Percentiles rank a stretch among this genome's conserved stretches.
Evolutionary conservation across 2,888 invertebrate species (phyloP).

Genomic region (Cheilosia pagana): DNA sequence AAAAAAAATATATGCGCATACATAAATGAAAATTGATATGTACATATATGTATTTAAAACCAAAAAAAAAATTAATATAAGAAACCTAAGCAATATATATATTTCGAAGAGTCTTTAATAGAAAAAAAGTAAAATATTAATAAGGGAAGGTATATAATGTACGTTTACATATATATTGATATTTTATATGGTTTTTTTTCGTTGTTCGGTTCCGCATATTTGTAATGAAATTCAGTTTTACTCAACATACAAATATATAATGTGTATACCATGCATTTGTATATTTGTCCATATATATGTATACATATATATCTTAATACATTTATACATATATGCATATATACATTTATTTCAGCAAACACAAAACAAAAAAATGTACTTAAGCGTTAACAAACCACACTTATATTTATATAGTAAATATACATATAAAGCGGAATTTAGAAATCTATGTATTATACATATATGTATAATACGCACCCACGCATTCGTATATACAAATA

Average conservation of each 20-base stretch:
- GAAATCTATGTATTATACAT: neutral
- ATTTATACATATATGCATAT: neutral
- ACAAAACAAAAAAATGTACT: constrained; percentile 76
- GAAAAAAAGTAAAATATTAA: constrained; percentile 12
- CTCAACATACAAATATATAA: neutral
- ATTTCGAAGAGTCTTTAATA: constrained; percentile 49
- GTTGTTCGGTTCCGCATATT: constrained; percentile 47
- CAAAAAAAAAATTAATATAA: constrained; percentile 75
- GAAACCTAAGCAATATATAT: constrained; percentile 68
- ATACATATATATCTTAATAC: constrained; percentile 42
- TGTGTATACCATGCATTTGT: neutral
- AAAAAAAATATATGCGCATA: no score
- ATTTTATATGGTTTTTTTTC: constrained; percentile 32
- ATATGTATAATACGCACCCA: neutral
- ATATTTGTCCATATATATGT: constrained; percentile 76
- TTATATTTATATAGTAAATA: neutral
- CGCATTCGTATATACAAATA: neutral
- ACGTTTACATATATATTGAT: constrained; percentile 17
- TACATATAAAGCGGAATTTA: constrained; percentile 9
- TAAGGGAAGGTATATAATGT: constrained; percentile 15
- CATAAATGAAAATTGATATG: neutral
- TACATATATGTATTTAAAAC: constrained; percentile 22
- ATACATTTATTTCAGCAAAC: neutral
- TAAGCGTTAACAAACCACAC: constrained; percentile 26
- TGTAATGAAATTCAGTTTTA: constrained; percentile 10